A percentile compares a stretch with the other conserved stretches of the same genome.
Conservation (phyloP, 2,888 invertebrate genomes). For the Trichopria drosophilae region DNA sequence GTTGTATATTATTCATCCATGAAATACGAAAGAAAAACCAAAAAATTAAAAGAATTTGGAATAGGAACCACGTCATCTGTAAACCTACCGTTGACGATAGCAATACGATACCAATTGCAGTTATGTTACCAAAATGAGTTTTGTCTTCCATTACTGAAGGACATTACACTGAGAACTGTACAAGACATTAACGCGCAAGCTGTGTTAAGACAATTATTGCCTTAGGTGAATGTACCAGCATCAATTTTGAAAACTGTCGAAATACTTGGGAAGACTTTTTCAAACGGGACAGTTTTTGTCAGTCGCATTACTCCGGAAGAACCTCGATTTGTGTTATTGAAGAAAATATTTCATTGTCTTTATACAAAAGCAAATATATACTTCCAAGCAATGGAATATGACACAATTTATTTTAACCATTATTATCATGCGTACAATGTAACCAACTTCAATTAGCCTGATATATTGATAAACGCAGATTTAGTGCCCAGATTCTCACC, state of each 20-base stretch:
- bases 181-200: constrained; percentile 5
- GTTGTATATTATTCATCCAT: too few species aligned
- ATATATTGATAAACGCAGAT: constrained; percentile 7
- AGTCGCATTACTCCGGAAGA: constrained; percentile 18
- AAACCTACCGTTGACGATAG: constrained; percentile 22
- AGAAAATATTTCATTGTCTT: constrained; percentile 20
- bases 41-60: constrained; percentile 26
- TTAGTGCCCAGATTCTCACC: constrained; percentile 13
- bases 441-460: not conserved
- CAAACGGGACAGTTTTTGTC: constrained; percentile 23
- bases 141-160: too few species aligned
- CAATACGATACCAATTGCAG: constrained; percentile 22
- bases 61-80: constrained; percentile 15
- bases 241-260: constrained; percentile 21
- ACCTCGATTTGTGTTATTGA: constrained; percentile 29
- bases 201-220: constrained; percentile 5
- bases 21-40: constrained; percentile 19
- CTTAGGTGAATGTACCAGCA: constrained; percentile 8
- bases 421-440: constrained; percentile 12
- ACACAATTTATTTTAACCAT: constrained; percentile 2
- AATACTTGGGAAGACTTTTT: constrained; percentile 22
- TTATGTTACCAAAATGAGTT: constrained; percentile 21
- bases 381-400: not conserved
- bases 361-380: not conserved
- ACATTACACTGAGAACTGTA: constrained; percentile 16